Base-by-base conservation (phyloP, 2,888 invertebrate genomes). In the Drymonia ruficornis region DNA sequence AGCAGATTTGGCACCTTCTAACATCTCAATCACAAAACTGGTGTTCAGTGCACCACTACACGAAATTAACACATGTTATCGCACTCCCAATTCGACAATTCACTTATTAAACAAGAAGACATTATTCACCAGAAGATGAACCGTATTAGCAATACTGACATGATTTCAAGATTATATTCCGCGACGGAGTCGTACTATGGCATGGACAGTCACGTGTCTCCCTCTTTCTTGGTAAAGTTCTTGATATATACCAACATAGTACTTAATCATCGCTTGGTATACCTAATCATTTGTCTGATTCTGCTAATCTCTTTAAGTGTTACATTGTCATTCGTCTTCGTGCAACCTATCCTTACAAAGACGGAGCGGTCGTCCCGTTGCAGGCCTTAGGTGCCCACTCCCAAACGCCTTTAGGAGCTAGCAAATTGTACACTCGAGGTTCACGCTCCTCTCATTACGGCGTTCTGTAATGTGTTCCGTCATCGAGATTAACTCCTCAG, bases 401-500 rank as follows among this genome's bases (percentile, higher is more conserved):
- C 80, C 77, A 78, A 84, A 83, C 78, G 89, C 87, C 89, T 86
- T 81, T 78, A 85, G 87, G 83, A 88, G 80, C 84, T 81, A 71
- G 87, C 83, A 90, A 90, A 89, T 89, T 81, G 87, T 86, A 82
- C 78, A 69, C 78, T 72, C 12, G 59, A 73, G 76, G 83, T 87
- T 87, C 91, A 91, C 90, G 91, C 84, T 82, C 80, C 76, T 69
- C 87, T 90, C 89, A 90, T 91, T 90, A 90, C 84, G 66, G 72
- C 70, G 63, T 64, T 70, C 68, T 67, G 83, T 86, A 90, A 91
- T 90, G 87, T 87, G 89, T 91, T 91, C 91, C 90, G 91, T 91
- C 91, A 91, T 91, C 89, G 87, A 89, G 87, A 91, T 91, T 91
- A 91, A 90, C 85, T 86, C 79, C 76, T 77, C 71, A 80, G 84